Base-by-base conservation (phyloP, 2,888 invertebrate genomes). In the Caenorhabditis becei region DNA sequence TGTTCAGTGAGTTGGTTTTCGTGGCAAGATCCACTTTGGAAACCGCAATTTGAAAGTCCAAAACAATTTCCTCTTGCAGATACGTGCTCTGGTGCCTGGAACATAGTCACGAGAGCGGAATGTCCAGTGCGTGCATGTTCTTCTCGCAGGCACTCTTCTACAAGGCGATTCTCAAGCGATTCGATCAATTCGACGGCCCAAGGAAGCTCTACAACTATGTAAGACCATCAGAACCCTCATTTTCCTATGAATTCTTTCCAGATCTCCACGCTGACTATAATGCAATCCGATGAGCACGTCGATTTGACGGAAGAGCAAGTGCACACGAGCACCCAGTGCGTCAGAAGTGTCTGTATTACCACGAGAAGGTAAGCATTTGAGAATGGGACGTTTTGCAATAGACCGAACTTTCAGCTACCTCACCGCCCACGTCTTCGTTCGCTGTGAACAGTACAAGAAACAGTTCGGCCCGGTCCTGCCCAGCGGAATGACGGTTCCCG, bases 41-140 rank as follows among this genome's bases (percentile, higher is more conserved):
- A n/a, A n/a, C n/a, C n/a, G n/a, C n/a, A 32, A 32, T 10, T 32
- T 32, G 32, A 32, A 32, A 32, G 11, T n/a, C 32, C 32, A 51
- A 32, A 7, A 5, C 14, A 20, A 65, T 28, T n/a, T n/a, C n/a
- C 11, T 35, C n/a, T 71, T 72, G 47, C 91, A 95, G 95, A 85
- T 98, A 97, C 92, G 95, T 96, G 0, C 92, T 98, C 3, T 98
- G 97, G 97, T 93, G 98, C 53, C 92, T 99, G 62, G 97, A 97
- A 91, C 96, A 97, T 88, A 96, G 97, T 0, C 96, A 97, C 92
- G 97, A 97, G 93, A 97, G 97, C 0, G 97, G 97, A n/a, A 94
- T 97, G 79, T 97, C 97, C 90, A 97, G 98, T 92, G 97, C 97
- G 1, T 96, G 97, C 28, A 97, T 97, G 96, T 99, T 99, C 93